Evolutionary conservation across 2,113 vertebrate genomes (phyloP).

Genomic region (Hepsetus odoe): DNA sequence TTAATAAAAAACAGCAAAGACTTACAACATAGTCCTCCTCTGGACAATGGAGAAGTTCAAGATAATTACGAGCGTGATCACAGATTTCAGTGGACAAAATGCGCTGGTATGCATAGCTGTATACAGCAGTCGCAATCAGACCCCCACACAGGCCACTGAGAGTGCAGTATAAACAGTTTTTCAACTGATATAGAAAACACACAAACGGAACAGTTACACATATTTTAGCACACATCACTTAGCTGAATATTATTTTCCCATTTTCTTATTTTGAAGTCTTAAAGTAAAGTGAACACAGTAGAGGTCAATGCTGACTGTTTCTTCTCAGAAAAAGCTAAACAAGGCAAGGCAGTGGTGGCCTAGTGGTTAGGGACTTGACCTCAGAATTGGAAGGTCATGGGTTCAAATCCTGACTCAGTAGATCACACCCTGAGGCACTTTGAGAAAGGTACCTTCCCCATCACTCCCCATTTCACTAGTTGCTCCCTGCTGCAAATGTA

Average conservation of each 20-base stretch:
- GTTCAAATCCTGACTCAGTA: no score
- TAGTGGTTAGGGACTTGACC: no score
- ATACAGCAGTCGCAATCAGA: slow-evolving; percentile 65
- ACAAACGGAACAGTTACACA: not conserved
- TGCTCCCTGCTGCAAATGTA: no score
- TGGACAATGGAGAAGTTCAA: not conserved
- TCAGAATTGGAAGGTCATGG: no score
- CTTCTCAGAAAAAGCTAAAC: no score
- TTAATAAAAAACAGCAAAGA: not conserved
- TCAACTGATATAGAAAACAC: slow-evolving; percentile 67
- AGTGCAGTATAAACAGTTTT: slow-evolving; percentile 63
- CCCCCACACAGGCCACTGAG: slow-evolving; percentile 60
- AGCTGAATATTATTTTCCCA: not conserved
- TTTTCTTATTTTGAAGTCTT: no score
- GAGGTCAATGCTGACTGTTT: no score
- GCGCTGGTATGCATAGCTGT: slow-evolving; percentile 54
- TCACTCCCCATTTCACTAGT: no score
- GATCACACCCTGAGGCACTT: no score
- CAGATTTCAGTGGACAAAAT: not conserved
- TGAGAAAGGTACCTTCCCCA: no score
- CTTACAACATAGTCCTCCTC: not conserved
- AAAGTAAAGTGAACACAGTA: no score
- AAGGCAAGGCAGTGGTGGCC: no score
- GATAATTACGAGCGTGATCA: accelerated
- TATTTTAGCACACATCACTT: not conserved